Percentiles rank a stretch among this genome's conserved stretches.
Conservation (phyloP, 2,113 vertebrate species). For the Octodon degus region DNA sequence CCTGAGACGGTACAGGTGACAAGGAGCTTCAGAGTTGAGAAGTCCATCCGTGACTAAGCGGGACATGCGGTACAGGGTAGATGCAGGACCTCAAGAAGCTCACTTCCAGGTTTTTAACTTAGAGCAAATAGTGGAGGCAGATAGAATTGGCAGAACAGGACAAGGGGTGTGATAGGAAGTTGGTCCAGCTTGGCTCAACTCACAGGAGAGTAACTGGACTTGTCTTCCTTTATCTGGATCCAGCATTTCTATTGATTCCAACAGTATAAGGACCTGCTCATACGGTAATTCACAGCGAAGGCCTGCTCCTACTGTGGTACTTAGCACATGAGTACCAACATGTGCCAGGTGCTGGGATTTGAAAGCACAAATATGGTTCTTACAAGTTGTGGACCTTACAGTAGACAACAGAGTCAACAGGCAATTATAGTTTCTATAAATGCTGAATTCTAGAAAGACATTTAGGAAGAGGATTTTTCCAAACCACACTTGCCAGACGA, state of each 20-base stretch:
- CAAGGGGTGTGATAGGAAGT: background rate
- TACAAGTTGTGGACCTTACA: too few species aligned
- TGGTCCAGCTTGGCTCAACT: slow-evolving; percentile 6
- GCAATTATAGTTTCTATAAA: too few species aligned
- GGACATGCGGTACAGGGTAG: background rate
- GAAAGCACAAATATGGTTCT: too few species aligned
- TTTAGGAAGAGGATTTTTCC: too few species aligned
- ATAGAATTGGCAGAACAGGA: background rate
- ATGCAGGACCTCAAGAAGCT: background rate
- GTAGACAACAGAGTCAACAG: too few species aligned
- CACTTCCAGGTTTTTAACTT: background rate
- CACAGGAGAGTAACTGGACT: background rate
- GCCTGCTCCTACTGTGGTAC: background rate
- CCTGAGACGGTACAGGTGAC: background rate
- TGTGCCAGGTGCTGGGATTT: too few species aligned
- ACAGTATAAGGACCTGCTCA: background rate
- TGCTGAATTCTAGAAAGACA: too few species aligned
- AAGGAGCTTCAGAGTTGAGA: background rate
- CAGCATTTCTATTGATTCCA: background rate
- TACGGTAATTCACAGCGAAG: background rate
- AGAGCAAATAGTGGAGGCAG: background rate
- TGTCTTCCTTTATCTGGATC: background rate
- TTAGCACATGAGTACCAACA: background rate
- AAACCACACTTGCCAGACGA: too few species aligned
- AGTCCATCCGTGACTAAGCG: background rate